phyloP scores from a whole-genome alignment of 2,797 vertebrate genomes.

The Acrocephalus scirpaceus region DNA sequence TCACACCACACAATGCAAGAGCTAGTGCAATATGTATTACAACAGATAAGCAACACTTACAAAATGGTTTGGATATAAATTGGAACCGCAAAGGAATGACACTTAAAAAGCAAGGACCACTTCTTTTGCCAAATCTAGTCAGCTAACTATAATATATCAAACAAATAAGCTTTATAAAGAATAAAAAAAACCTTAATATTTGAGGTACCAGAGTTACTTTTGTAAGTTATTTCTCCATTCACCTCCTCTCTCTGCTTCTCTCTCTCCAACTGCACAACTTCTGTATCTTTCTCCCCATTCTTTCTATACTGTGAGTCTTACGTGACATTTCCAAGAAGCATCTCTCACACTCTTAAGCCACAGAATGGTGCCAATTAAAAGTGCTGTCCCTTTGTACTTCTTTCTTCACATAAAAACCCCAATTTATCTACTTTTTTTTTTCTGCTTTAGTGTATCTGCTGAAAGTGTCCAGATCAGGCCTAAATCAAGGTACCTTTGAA shows the following conservation, averaged over 20 bases:
- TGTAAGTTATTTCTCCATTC: not conserved
- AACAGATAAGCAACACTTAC: constrained; percentile 42
- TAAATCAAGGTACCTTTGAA: not conserved
- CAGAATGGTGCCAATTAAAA: not conserved
- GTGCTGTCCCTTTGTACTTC: not conserved
- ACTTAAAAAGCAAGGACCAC: not conserved
- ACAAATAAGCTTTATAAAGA: not conserved
- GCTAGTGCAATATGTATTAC: not conserved
- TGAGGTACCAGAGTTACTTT: not conserved
- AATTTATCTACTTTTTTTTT: not conserved
- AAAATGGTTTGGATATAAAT: constrained; percentile 57
- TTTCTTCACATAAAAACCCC: not conserved
- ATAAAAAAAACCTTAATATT: not conserved
- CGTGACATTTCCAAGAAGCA: not conserved
- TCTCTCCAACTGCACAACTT: not conserved
- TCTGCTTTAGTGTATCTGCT: not conserved
- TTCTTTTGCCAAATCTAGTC: not conserved
- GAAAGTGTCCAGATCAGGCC: not conserved
- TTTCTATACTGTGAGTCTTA: not conserved
- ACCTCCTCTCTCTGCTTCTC: not conserved
- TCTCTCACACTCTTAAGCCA: not conserved
- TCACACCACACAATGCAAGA: constrained; percentile 47
- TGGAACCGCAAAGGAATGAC: not conserved
- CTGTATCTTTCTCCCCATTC: not conserved
- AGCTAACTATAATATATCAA: not conserved